Percentiles rank a stretch among this genome's conserved stretches.
phyloP scores from a whole-genome alignment of 2,113 vertebrate species.

The Sturnus vulgaris region DNA sequence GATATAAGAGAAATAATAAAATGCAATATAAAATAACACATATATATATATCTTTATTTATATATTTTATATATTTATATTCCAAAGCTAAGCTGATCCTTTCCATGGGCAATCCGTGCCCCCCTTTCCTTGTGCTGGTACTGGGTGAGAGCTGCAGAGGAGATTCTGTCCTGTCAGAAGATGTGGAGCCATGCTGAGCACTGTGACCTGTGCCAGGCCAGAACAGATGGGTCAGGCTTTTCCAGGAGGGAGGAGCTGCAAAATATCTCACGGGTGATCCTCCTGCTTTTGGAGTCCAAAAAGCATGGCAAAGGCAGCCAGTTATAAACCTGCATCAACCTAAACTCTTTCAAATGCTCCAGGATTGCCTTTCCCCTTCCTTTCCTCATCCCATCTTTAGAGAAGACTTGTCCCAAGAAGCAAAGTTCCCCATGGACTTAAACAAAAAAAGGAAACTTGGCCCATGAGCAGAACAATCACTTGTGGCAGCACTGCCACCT shows the following conservation, averaged over 20 bases:
- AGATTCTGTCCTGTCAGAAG: not conserved
- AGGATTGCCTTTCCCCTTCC: not conserved
- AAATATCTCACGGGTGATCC: not conserved
- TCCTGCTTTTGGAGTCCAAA: not conserved
- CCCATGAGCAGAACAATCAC: not conserved
- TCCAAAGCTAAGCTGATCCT: not conserved
- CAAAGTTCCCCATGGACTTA: not conserved
- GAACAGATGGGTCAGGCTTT: not conserved
- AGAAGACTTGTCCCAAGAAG: not conserved
- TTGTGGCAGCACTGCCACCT: not conserved
- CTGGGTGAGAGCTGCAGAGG: not conserved
- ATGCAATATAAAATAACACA: no score
- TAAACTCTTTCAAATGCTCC: not conserved
- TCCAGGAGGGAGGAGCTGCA: not conserved
- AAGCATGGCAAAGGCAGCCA: not conserved
- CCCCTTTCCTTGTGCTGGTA: not conserved
- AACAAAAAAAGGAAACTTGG: not conserved
- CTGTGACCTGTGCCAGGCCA: not conserved
- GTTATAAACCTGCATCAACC: rapidly evolving
- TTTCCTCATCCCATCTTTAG: not conserved
- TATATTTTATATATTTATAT: no score
- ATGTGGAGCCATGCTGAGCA: not conserved
- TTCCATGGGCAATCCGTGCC: not conserved
- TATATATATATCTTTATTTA: no score
- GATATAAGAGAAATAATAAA: no score